A percentile compares a stretch with the other conserved stretches of the same genome.
phyloP scores from a whole-genome alignment of 2,888 invertebrate species.

The Thyatira batis region DNA sequence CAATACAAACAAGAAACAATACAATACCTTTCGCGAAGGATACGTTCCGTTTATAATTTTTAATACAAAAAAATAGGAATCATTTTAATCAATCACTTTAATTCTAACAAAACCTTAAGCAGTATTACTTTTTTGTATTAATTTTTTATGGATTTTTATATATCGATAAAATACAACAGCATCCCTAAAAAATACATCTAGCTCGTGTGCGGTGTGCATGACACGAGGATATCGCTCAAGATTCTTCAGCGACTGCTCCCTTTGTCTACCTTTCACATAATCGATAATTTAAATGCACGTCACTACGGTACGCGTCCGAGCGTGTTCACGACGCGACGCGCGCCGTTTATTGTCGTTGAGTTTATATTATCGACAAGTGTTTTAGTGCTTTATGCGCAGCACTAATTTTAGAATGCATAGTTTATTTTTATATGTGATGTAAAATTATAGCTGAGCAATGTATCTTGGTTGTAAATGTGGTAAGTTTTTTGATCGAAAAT shows the following conservation, averaged over 20 bases:
- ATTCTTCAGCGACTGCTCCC: constrained; percentile 40
- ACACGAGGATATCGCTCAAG: constrained; percentile 41
- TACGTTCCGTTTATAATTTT: no score
- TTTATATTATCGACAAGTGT: constrained; percentile 25
- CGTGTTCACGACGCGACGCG: constrained; percentile 24
- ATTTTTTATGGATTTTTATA: no score
- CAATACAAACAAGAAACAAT: no score
- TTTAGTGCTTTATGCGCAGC: constrained; percentile 17
- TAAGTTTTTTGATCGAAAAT: no score
- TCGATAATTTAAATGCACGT: constrained; percentile 57
- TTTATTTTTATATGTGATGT: no score
- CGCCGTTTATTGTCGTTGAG: constrained; percentile 10
- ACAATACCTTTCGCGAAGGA: no score
- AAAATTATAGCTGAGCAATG: no score
- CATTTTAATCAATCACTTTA: no score
- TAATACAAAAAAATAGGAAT: no score
- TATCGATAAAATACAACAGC: constrained; percentile 20
- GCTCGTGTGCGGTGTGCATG: constrained; percentile 35
- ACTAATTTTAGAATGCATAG: constrained; percentile 22
- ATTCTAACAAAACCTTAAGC: no score
- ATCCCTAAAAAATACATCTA: constrained; percentile 37
- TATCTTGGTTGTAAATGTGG: no score
- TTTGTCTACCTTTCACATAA: constrained; percentile 51
- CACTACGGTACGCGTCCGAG: constrained; percentile 28
- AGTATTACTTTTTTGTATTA: no score